A percentile compares a stretch with the other conserved stretches of the same genome.
phyloP scores from a whole-genome alignment of 2,888 invertebrate genomes.

The Pharmacophagus antenor region DNA sequence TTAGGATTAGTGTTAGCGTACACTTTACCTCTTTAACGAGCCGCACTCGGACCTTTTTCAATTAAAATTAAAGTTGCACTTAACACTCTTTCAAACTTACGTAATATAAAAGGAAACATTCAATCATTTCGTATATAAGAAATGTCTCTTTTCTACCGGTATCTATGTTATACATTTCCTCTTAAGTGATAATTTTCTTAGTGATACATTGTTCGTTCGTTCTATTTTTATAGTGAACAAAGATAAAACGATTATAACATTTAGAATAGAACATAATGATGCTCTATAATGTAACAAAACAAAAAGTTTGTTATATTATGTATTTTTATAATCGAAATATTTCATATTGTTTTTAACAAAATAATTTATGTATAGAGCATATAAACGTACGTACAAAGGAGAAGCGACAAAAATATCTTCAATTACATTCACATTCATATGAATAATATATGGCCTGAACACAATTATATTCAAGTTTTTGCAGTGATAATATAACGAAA shows the following conservation, averaged over 20 bases:
- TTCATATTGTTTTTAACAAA: not conserved
- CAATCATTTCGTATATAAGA: not conserved
- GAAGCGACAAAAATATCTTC: too few species aligned
- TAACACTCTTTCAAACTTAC: constrained; percentile 6
- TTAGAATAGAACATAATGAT: too few species aligned
- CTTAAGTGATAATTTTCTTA: too few species aligned
- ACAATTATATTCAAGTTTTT: not conserved
- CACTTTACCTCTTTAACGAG: constrained; percentile 33
- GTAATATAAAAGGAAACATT: not conserved
- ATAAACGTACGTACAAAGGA: too few species aligned
- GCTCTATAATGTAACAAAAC: too few species aligned
- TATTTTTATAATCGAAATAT: too few species aligned
- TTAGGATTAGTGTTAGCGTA: constrained; percentile 38
- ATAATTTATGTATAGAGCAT: not conserved
- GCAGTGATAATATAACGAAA: not conserved
- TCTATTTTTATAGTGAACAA: too few species aligned
- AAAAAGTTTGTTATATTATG: too few species aligned
- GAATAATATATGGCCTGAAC: not conserved
- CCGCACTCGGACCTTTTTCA: constrained; percentile 35
- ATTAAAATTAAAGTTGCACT: constrained; percentile 29
- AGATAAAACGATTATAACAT: too few species aligned
- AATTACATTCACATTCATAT: not conserved
- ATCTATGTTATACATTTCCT: too few species aligned
- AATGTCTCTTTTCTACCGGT: too few species aligned
- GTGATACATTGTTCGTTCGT: too few species aligned